Evolutionary conservation across 2,797 vertebrate species (phyloP).

Genomic region (Mus caroli): DNA sequence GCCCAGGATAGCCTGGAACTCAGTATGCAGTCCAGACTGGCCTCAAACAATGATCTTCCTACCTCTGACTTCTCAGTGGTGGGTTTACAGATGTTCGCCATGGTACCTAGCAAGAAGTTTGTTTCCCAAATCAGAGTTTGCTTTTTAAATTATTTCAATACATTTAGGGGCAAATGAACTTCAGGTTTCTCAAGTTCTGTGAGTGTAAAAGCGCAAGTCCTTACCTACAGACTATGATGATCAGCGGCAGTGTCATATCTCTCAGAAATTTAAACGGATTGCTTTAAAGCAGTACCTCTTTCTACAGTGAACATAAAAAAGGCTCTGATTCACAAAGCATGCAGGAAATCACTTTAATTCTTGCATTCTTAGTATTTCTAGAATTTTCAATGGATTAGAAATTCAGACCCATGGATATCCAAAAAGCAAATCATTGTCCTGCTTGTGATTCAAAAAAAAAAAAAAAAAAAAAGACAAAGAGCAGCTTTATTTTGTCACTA

Average conservation of each 20-base stretch:
- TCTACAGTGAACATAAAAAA: background rate
- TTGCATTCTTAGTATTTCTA: background rate
- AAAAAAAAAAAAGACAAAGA: background rate
- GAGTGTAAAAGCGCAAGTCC: background rate
- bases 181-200: conserved; percentile 49
- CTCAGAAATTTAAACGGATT: background rate
- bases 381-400: conserved; percentile 37
- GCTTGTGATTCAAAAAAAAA: background rate
- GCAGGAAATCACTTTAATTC: background rate
- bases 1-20: too few species aligned
- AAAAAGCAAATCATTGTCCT: conserved; percentile 11
- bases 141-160: background rate
- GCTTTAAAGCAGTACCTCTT: background rate
- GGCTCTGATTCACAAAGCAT: background rate
- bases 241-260: background rate
- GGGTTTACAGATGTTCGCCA: background rate
- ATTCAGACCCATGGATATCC: background rate
- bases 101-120: background rate
- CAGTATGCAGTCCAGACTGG: too few species aligned
- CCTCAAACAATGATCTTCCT: background rate
- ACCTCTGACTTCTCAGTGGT: background rate
- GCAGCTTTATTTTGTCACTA: background rate
- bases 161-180: background rate
- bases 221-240: background rate
- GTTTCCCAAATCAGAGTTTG: background rate